Evolutionary conservation across 2,797 vertebrate species (phyloP).

Genomic region (Eurystomus glaucurus): DNA sequence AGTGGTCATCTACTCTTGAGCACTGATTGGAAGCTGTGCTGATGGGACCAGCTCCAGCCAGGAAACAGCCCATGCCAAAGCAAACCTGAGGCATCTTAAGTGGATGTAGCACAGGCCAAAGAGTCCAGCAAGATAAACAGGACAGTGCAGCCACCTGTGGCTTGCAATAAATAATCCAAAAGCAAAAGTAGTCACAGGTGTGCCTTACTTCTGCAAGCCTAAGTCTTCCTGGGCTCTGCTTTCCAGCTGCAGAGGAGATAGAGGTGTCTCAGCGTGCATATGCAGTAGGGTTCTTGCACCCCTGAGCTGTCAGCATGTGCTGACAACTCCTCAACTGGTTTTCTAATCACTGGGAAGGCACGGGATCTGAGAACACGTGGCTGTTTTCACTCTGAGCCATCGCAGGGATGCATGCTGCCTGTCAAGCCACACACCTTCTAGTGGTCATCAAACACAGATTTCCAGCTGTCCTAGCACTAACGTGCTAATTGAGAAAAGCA

Average conservation of each 20-base stretch:
- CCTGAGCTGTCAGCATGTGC: neutral
- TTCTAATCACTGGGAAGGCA: neutral
- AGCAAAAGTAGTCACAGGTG: conserved; percentile 61
- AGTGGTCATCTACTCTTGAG: conserved; percentile 33
- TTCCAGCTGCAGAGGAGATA: neutral
- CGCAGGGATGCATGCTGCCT: neutral
- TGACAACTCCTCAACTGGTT: neutral
- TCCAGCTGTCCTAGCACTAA: neutral
- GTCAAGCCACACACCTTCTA: rapidly evolving
- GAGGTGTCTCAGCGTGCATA: neutral
- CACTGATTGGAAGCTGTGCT: neutral
- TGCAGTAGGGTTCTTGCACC: neutral
- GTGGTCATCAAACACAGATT: neutral
- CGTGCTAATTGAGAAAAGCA: neutral
- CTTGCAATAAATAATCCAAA: conserved; percentile 59
- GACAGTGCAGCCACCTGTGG: conserved; percentile 71
- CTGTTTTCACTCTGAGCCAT: conserved; percentile 28
- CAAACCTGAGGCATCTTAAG: conserved; percentile 56
- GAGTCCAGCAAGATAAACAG: conserved; percentile 63
- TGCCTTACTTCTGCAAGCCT: conserved; percentile 15
- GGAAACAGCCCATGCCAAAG: conserved; percentile 79
- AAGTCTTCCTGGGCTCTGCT: neutral
- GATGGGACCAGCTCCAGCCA: conserved; percentile 66
- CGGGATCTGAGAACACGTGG: neutral
- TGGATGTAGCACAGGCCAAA: conserved; percentile 34